Base-by-base conservation (phyloP, 2,797 vertebrate genomes). In the Oryzias sinensis region DNA sequence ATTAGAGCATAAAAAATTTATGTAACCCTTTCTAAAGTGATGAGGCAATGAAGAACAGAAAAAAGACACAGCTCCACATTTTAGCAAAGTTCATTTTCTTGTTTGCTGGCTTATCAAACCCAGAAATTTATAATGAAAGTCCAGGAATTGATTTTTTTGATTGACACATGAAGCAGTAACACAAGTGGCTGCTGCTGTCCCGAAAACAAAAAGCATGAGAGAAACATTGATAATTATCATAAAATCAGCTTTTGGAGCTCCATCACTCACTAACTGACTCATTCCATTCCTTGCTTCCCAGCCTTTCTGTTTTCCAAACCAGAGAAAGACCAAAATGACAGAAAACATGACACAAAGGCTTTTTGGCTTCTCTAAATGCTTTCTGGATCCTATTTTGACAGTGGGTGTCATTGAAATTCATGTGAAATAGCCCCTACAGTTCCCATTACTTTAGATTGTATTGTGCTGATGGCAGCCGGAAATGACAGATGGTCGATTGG, bases 261-360 rank as follows among this genome's bases (percentile, higher is more conserved):
- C 56, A 37, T 51, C 20, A 51, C 62, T 56, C 59, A 43, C 68
- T 67, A 58, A 59, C 55, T 76, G 80, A 77, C 58, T 83, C 74
- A 68, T 77, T 68, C 64, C 74, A 77, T 14, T 67, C 53, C 80
- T 84, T 81, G 59, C 61, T 74, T 82, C 76, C 81, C 76, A 73
- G 71, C 50, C 25, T 44, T 48, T 13, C 41, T 55, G 72, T 63
- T 71, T 57, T 56, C 53, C 56, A 56, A 22, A 27, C 56, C 44
- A 54, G 48, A 74, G 65, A 55, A 66, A 72, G 62, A 49, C 37
- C 20, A 56, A 18, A 24, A 68, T 41, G 54, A 68, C 49, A 67
- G 56, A 63, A 79, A 75, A 77, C 14, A 65, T 45, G 49, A 22
- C 40, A 59, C 56, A 66, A 67, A 67, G 41, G 24, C 54, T 59